A percentile compares a stretch with the other conserved stretches of the same genome.
phyloP scores from a whole-genome alignment of 2,888 invertebrate species.

The Chaetoderma sp. region DNA sequence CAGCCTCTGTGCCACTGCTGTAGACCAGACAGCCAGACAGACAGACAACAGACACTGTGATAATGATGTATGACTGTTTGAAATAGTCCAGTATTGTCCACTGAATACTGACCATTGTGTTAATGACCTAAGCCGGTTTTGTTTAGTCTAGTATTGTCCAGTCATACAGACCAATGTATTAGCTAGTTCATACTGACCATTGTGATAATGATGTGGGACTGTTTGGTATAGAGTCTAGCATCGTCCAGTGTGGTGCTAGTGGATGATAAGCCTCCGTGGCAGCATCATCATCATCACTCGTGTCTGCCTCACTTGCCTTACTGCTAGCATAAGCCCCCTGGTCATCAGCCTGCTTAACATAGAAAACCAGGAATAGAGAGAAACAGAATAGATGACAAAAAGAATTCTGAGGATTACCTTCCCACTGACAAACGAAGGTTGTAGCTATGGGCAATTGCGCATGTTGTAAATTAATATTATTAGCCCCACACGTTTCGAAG shows the following conservation, averaged over 20 bases:
- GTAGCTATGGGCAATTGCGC: no score
- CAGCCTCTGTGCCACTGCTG: no score
- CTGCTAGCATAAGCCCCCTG: slow-evolving; percentile 52
- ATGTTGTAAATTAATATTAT: no score
- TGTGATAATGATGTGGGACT: slow-evolving; percentile 70
- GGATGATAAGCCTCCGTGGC: slow-evolving; percentile 46
- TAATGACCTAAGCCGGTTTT: no score
- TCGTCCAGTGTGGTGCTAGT: slow-evolving; percentile 31
- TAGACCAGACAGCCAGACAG: neutral
- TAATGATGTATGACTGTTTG: no score
- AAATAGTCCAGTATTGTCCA: no score
- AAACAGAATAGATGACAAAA: neutral
- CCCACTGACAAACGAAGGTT: no score
- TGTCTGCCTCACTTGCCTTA: slow-evolving; percentile 59
- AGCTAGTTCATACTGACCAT: slow-evolving; percentile 39
- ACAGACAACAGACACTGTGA: neutral
- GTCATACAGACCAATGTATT: neutral
- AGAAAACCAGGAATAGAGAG: neutral
- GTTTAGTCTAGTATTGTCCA: no score
- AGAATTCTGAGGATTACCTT: no score
- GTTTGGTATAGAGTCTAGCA: slow-evolving; percentile 76
- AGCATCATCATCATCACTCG: slow-evolving; percentile 62
- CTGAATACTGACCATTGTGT: no score
- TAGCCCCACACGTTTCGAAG: no score
- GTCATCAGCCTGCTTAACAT: slow-evolving; percentile 38